These are phyloP conservation scores for Limnephilus auricula DNA, from an alignment of 2,888 invertebrate genomes.

Conservation along the genomic window DNA sequence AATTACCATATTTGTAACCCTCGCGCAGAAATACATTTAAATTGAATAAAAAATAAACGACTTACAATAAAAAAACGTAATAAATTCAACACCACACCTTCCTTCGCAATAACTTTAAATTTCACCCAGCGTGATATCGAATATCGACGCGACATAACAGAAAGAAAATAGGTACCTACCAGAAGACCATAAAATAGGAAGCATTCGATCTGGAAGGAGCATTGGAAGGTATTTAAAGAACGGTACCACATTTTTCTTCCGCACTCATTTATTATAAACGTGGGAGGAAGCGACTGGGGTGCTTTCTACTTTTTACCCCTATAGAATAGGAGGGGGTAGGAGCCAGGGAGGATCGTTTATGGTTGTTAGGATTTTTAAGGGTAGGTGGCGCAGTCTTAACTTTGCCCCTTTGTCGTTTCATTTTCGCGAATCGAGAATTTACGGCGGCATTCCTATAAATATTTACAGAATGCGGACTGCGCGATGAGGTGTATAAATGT, in stretches of 20 bases:
- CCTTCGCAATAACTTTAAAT: conserved; percentile 58
- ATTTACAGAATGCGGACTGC: conserved; percentile 61
- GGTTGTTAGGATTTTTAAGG: conserved; percentile 65
- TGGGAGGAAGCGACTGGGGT: conserved; percentile 43
- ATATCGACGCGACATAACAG: conserved; percentile 61
- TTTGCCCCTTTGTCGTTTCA: conserved; percentile 66
- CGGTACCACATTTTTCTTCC: conserved; percentile 65
- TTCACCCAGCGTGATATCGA: conserved; percentile 59
- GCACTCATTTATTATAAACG: conserved; percentile 65
- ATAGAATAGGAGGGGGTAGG: neutral
- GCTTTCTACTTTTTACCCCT: neutral
- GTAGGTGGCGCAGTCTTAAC: conserved; percentile 61
- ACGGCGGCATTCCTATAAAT: conserved; percentile 65
- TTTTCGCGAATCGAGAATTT: conserved; percentile 66
- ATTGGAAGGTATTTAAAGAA: conserved; percentile 66
- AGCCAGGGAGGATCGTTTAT: conserved; percentile 61
- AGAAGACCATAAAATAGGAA: conserved; percentile 52
- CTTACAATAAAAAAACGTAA: conserved; percentile 47
- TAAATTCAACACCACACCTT: conserved; percentile 55
- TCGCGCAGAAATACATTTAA: conserved; percentile 13
- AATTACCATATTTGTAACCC: conserved; percentile 5
- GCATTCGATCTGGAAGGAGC: conserved; percentile 58
- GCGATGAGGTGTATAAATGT: conserved; percentile 52
- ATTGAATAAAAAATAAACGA: conserved; percentile 46
- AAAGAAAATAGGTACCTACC: conserved; percentile 21